Percentiles rank a stretch among this genome's conserved stretches.
phyloP scores from a whole-genome alignment of 2,113 vertebrate species.

The Accipiter virgatus region DNA sequence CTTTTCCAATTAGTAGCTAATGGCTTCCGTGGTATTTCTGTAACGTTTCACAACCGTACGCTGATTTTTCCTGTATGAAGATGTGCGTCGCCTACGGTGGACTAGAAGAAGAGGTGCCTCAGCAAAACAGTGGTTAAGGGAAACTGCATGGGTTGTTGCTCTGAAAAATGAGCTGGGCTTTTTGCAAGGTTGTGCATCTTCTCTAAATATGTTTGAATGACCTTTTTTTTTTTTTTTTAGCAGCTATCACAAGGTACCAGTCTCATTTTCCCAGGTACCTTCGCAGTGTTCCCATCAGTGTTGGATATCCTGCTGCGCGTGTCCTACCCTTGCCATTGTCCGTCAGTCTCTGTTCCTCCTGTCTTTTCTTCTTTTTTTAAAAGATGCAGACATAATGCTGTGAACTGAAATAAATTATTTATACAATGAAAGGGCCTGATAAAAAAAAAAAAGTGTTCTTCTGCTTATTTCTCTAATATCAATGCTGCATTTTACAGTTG shows the following conservation, averaged over 20 bases:
- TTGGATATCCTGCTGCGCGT: neutral
- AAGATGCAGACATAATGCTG: slow-evolving; percentile 68
- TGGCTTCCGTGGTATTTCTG: neutral
- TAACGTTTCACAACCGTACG: fast-evolving
- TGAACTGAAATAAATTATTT: slow-evolving; percentile 80
- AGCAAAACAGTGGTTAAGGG: neutral
- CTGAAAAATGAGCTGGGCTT: neutral
- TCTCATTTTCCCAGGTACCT: neutral
- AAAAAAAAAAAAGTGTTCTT: neutral
- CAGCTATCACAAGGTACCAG: neutral
- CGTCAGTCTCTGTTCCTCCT: neutral
- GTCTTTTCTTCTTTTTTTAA: neutral
- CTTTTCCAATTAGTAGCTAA: neutral
- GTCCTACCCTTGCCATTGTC: slow-evolving; percentile 14
- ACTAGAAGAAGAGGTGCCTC: neutral
- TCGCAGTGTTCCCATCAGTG: neutral
- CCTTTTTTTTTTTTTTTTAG: neutral
- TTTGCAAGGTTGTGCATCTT: neutral
- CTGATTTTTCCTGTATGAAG: neutral
- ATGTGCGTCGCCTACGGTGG: neutral
- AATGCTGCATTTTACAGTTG: neutral
- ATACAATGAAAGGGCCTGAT: slow-evolving; percentile 63
- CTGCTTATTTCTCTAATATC: neutral
- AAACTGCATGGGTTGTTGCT: neutral
- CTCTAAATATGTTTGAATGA: neutral